Conservation (phyloP, 2,797 vertebrate species). For the Sebastiscus albofasciatus region DNA sequence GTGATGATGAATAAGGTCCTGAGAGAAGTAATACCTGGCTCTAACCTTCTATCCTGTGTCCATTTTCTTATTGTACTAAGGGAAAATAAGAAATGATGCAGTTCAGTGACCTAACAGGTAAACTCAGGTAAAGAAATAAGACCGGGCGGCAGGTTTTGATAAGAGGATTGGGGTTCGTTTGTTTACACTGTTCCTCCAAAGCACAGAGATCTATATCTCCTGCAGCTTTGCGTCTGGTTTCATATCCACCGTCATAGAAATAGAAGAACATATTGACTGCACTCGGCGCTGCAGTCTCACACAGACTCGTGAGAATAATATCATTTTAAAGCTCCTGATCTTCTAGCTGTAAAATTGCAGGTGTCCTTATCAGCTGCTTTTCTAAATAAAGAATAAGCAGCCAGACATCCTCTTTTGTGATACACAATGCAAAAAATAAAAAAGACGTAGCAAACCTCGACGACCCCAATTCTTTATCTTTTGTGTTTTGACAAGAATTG, state of each 20-base stretch:
- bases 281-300: not conserved
- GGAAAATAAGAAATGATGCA: not conserved
- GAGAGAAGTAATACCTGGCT: not conserved
- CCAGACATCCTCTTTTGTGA: not conserved
- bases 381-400: not conserved
- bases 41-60: not conserved
- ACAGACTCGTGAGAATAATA: not conserved
- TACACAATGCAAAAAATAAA: not conserved
- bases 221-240: constrained; percentile 14
- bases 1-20: constrained; percentile 23
- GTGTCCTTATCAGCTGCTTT: constrained; percentile 20
- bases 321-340: not conserved
- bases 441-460: not conserved
- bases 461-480: not conserved
- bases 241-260: not conserved
- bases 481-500: not conserved
- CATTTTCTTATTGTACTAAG: not conserved
- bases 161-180: constrained; percentile 3
- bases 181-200: constrained; percentile 19
- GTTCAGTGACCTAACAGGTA: not conserved
- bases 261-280: not conserved
- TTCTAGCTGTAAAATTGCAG: constrained; percentile 21
- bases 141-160: not conserved
- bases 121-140: not conserved
- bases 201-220: constrained; percentile 17